phyloP scores from a whole-genome alignment of 1,140 invertebrate genomes.

The Drosophila melanica region DNA sequence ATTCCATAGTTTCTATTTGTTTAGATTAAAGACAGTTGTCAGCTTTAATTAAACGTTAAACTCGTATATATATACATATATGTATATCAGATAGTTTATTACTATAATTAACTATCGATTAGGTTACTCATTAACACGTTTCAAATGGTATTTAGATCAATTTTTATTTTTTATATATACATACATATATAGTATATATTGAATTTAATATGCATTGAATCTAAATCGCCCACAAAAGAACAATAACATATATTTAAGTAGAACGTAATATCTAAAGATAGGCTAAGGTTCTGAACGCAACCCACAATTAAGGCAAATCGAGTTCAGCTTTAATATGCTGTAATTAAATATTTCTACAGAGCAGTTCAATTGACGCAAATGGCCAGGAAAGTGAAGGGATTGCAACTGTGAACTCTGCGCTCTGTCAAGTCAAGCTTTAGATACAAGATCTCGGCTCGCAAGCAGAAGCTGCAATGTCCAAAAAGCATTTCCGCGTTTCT shows the following conservation, averaged over 20 bases:
- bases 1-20: conserved; percentile 7
- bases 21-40: conserved; percentile 11
- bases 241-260: background rate
- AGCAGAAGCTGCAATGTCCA: conserved; percentile 10
- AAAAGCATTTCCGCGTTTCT: conserved; percentile 34
- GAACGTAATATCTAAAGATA: background rate
- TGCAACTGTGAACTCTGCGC: conserved; percentile 8
- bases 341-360: conserved; percentile 42
- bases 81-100: conserved; percentile 3
- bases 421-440: conserved; percentile 15
- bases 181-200: conserved; percentile 21
- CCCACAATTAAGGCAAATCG: conserved; percentile 50
- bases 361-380: conserved; percentile 46
- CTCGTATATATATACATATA: background rate
- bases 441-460: conserved; percentile 21
- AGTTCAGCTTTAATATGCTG: conserved; percentile 22
- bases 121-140: conserved; percentile 45
- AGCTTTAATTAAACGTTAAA: background rate
- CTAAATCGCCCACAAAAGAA: conserved; percentile 12
- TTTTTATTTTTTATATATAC: conserved; percentile 1
- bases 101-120: conserved; percentile 35
- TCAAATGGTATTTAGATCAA: conserved; percentile 35
- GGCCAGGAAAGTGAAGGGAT: conserved; percentile 53
- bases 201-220: conserved; percentile 13
- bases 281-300: conserved; percentile 13